Evolutionary conservation across 1,140 invertebrate genomes (phyloP), one percentile per base, ranked within the genome.

Genomic region (Lepidotrigona ventralis): DNA sequence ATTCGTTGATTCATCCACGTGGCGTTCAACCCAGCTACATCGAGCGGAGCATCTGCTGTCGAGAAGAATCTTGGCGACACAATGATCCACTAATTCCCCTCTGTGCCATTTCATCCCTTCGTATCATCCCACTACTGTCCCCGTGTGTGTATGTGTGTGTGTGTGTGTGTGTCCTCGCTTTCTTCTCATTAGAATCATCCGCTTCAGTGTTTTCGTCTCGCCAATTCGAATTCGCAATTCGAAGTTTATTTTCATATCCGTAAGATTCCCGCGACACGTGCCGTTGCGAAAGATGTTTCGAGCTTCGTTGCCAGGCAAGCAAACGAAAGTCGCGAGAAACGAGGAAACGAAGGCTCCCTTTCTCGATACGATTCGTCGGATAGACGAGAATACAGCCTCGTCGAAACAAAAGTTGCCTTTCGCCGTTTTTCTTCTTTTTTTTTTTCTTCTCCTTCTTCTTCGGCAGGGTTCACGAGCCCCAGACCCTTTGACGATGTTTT

Each of bases 401-500:
- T 77, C 87, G 88, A 91, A 88, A 91, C 91, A 91, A 92, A 92
- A 89, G 91, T 91, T 90, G 81, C 89, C 90, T 90, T 89, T 88
- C 78, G 84, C 82, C 80, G 33, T 82, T 86, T 63, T 46, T 46
- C 39, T 46, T 8, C 8, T 39, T 39, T 39, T 39, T 39, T 39
- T 39, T 5, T 39, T 39, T n/a, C n/a, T n/a, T n/a, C n/a, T n/a
- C n/a, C 8, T 46, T 46, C 8, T 46, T 46, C 39, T 46, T 46
- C 6, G n/a, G 46, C 71, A 56, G 77, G 69, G 84, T 88, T 84
- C 71, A 60, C 26, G 73, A 78, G 71, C 53, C 2, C 33, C 39
- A 46, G 39, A 46, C 39, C 39, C 39, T 46, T 8, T 33, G 39
- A 8, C 0, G 6, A 46, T 39, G 8, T 86, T 86, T 88, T 72